These are phyloP conservation scores for Malachius bipustulatus DNA, from an alignment of 2,888 invertebrate species.

Conservation along the genomic window DNA sequence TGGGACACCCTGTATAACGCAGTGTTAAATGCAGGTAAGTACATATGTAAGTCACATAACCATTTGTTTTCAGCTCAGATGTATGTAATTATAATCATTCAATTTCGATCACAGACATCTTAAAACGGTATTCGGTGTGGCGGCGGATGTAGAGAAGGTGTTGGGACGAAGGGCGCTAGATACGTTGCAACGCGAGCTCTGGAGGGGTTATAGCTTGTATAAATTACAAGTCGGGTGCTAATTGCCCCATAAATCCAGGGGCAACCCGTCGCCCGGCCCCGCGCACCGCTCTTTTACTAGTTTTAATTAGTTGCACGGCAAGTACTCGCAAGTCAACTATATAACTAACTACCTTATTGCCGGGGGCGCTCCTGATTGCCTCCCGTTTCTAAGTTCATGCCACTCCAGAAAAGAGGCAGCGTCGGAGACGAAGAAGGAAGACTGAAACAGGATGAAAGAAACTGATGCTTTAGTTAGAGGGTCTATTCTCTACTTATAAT, in stretches of 20 bases:
- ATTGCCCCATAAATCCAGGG: slow-evolving; percentile 28
- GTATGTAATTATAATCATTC: slow-evolving; percentile 27
- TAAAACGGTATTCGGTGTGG: slow-evolving; percentile 4
- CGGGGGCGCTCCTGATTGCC: slow-evolving; percentile 11
- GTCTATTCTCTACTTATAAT: no score
- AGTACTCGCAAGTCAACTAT: slow-evolving; percentile 20
- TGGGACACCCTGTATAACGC: no score
- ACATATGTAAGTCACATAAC: no score
- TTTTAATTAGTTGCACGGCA: slow-evolving; percentile 29
- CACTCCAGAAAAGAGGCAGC: no score
- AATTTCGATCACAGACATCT: slow-evolving; percentile 20
- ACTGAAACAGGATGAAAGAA: no score
- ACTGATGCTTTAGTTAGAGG: no score
- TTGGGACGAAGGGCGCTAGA: slow-evolving; percentile 12
- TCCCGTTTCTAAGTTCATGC: no score
- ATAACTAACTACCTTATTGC: slow-evolving; percentile 22
- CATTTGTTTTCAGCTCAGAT: no score
- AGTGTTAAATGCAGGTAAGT: no score
- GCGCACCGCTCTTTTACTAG: slow-evolving; percentile 27
- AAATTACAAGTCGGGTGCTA: slow-evolving; percentile 30
- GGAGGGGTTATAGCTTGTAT: slow-evolving; percentile 27
- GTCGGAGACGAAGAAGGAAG: no score
- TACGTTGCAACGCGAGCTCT: slow-evolving; percentile 21
- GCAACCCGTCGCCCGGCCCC: slow-evolving; percentile 18
- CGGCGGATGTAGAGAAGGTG: slow-evolving; percentile 9